Base-by-base conservation (phyloP, 1,140 invertebrate species). In the Pteromalus puparum region DNA sequence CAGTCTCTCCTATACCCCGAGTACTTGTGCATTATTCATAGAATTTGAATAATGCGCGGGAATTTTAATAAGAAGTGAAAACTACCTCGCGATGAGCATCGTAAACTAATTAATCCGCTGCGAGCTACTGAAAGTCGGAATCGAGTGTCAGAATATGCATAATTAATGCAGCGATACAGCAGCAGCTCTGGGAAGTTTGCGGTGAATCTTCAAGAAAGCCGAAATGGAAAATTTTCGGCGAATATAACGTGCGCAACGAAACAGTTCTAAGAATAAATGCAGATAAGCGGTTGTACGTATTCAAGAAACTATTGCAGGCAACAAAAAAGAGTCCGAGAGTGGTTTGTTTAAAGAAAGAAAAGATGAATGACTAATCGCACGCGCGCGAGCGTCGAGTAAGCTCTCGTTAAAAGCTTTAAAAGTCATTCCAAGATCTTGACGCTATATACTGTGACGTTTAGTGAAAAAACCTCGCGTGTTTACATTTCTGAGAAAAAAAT, bases 1-100 rank as follows among this genome's bases (percentile, higher is more conserved):
- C 13, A 21, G 28, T 15, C 72, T 38, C 26, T 21, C 15, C 2
- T n/a, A n/a, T n/a, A n/a, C n/a, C n/a, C n/a, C 28, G 18, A 24
- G 73, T 12, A 48, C 38, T 76, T 76, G 21, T 48, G 21, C 5
- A 76, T 76, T 76, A 48, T 48, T 48, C 74, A 46, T 24, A 42
- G 10, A 76, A 76, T 76, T 53, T 48, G 15, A 48, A 76, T 61
- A 21, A 61, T 21, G 53, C 7, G 2, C 21, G 18, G 7, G 21
- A 61, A 61, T 61, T 61, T 61, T 21, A 61, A 61, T 61, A n/a
- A 61, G 21, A 61, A 21, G 18, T 4, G 18, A 61, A 61, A n/a
- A 61, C 53, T 61, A 21, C 53, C 4, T 61, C 18, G 48, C 48
- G 48, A 15, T 53, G 18, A 53, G 5, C 48, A 53, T 34, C 30